Evolutionary conservation across 2,888 invertebrate genomes (phyloP).

Genomic region (Himalopsyche japonica): DNA sequence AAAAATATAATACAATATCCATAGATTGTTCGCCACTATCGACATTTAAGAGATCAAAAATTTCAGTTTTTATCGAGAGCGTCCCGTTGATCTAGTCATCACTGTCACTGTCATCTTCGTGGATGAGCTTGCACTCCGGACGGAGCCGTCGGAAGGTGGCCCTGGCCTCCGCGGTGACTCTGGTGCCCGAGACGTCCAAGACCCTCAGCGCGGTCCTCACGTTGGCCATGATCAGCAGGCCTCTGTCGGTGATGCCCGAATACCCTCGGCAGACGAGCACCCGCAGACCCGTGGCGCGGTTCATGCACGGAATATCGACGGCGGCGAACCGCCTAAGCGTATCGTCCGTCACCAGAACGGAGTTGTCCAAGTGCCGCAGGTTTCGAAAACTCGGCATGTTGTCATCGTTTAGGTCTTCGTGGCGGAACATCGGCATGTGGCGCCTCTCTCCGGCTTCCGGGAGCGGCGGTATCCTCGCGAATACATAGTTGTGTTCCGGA

Average conservation of each 20-base stretch:
- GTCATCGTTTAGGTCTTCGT: slow-evolving; percentile 45
- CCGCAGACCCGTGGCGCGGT: not conserved
- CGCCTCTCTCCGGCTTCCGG: no score
- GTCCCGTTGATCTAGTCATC: not conserved
- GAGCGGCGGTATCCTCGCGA: no score
- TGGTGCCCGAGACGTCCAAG: slow-evolving; percentile 70
- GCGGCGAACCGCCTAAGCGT: not conserved
- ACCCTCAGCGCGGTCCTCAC: slow-evolving; percentile 62
- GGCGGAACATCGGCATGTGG: slow-evolving; percentile 43
- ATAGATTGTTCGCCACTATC: no score
- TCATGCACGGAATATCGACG: not conserved
- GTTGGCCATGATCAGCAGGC: slow-evolving; percentile 63
- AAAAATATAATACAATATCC: no score
- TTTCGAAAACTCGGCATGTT: slow-evolving; percentile 43
- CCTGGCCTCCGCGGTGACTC: slow-evolving; percentile 65
- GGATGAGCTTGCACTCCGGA: slow-evolving; percentile 60
- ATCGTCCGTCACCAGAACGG: not conserved
- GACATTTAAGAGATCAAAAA: no score
- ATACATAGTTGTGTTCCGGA: no score
- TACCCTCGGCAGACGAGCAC: slow-evolving; percentile 63
- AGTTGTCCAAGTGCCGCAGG: slow-evolving; percentile 43
- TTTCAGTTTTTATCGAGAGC: no score
- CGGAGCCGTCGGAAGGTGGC: slow-evolving; percentile 62
- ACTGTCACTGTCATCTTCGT: slow-evolving; percentile 7
- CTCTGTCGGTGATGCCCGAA: slow-evolving; percentile 64